Conservation (phyloP, 2,888 invertebrate species). For the Morpho helenor region DNA sequence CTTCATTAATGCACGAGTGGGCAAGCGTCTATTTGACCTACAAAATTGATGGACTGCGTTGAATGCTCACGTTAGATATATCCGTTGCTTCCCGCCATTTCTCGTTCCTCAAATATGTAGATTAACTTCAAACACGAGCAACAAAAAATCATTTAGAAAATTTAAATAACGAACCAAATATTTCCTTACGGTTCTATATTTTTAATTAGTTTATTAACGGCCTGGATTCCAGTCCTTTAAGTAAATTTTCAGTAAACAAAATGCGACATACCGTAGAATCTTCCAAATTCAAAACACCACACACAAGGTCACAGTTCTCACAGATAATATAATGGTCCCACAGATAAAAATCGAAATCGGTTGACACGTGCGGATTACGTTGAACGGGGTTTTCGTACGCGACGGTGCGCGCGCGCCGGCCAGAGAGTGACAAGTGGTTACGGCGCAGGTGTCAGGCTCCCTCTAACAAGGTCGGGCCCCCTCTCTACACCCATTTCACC, state of each 20-base stretch:
- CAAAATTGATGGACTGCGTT: slow-evolving; percentile 43
- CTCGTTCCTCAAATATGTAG: background rate
- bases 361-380: slow-evolving; percentile 51
- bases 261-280: slow-evolving; percentile 45
- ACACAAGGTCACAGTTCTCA: slow-evolving; percentile 63
- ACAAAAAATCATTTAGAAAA: no score
- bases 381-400: slow-evolving; percentile 41
- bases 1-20: slow-evolving; percentile 23
- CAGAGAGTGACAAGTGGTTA: slow-evolving; percentile 69
- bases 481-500: slow-evolving; percentile 63
- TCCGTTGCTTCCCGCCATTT: slow-evolving; percentile 9
- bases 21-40: slow-evolving; percentile 24
- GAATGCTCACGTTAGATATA: slow-evolving; percentile 34
- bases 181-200: background rate
- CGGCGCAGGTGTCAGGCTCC: slow-evolving; percentile 73
- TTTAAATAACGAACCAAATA: background rate
- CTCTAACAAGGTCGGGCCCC: slow-evolving; percentile 75
- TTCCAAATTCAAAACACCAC: slow-evolving; percentile 39
- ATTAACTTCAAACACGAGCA: background rate
- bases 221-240: no score
- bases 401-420: slow-evolving; percentile 67
- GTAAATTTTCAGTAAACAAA: background rate
- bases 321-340: slow-evolving; percentile 42
- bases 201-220: background rate
- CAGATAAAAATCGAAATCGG: slow-evolving; percentile 39